phyloP scores from a whole-genome alignment of 2,797 vertebrate genomes.

The Lagodon rhomboides region DNA sequence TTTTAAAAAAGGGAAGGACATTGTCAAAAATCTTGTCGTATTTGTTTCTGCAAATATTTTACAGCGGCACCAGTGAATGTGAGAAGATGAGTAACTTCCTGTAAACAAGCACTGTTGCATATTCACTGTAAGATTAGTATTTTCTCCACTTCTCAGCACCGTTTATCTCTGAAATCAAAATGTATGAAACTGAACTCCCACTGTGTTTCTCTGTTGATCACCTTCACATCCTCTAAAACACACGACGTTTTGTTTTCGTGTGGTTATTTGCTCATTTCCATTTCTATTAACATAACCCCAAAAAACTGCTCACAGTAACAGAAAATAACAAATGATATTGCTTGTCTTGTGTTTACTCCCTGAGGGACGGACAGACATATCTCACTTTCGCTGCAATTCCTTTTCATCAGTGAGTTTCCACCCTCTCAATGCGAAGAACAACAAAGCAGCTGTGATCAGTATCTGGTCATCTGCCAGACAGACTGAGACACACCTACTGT shows the following conservation, averaged over 20 bases:
- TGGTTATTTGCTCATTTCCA: conserved; percentile 8
- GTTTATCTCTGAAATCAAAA: neutral
- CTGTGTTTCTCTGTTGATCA: neutral
- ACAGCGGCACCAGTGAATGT: too few species aligned
- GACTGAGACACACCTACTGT: conserved; percentile 19
- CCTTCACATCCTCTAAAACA: neutral
- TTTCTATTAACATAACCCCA: neutral
- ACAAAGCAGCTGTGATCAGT: conserved; percentile 1
- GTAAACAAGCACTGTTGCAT: neutral
- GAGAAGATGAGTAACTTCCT: neutral
- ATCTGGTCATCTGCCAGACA: conserved; percentile 22
- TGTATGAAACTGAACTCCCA: conserved; percentile 2
- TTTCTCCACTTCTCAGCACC: neutral
- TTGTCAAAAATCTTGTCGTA: neutral
- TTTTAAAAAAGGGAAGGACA: neutral
- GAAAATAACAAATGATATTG: neutral
- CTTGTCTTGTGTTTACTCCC: conserved; percentile 3
- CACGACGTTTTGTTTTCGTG: neutral
- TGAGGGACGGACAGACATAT: neutral
- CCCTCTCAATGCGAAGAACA: neutral
- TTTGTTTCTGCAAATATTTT: neutral
- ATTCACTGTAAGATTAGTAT: neutral
- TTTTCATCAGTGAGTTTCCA: neutral
- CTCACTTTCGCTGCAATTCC: neutral
- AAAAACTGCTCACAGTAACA: conserved; percentile 13